Evolutionary conservation across 2,888 invertebrate species (phyloP).

Genomic region (Tinea trinotella): DNA sequence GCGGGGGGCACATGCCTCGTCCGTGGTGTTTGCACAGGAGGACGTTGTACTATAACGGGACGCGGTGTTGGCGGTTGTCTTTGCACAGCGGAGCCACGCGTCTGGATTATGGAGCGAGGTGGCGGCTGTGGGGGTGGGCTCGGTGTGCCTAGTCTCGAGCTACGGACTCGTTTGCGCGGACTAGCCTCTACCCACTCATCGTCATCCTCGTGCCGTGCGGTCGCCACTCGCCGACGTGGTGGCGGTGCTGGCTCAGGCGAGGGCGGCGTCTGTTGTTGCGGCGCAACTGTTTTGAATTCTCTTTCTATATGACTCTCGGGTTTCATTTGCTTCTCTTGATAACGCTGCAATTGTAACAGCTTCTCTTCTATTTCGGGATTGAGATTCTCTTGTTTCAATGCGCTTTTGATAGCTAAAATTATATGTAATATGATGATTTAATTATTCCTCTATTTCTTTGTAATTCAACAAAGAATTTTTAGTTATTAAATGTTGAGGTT

Average conservation of each 20-base stretch:
- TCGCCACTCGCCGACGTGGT: conserved; percentile 42
- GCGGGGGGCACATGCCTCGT: conserved; percentile 30
- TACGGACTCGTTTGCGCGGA: conserved; percentile 42
- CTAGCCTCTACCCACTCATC: conserved; percentile 59
- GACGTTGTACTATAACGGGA: conserved; percentile 67
- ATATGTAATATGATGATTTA: conserved; percentile 16
- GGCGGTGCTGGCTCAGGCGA: conserved; percentile 39
- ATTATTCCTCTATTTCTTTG: background rate
- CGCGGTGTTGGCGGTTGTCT: conserved; percentile 43
- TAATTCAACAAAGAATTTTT: background rate
- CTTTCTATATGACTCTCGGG: conserved; percentile 56
- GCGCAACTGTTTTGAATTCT: conserved; percentile 38
- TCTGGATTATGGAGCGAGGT: conserved; percentile 37
- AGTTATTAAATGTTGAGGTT: background rate
- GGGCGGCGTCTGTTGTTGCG: conserved; percentile 25
- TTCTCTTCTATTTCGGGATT: conserved; percentile 95
- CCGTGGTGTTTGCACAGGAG: conserved; percentile 19
- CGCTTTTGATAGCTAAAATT: conserved; percentile 87
- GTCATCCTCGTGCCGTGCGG: conserved; percentile 42
- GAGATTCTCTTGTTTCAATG: conserved; percentile 91
- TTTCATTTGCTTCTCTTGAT: conserved; percentile 85
- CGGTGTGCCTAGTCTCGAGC: conserved; percentile 21
- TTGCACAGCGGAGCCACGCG: conserved; percentile 37
- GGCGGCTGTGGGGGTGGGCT: conserved; percentile 26
- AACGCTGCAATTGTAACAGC: conserved; percentile 87